Percentiles rank a stretch among this genome's conserved stretches.
phyloP scores from a whole-genome alignment of 2,113 vertebrate species.

The Rousettus leschenaultii region DNA sequence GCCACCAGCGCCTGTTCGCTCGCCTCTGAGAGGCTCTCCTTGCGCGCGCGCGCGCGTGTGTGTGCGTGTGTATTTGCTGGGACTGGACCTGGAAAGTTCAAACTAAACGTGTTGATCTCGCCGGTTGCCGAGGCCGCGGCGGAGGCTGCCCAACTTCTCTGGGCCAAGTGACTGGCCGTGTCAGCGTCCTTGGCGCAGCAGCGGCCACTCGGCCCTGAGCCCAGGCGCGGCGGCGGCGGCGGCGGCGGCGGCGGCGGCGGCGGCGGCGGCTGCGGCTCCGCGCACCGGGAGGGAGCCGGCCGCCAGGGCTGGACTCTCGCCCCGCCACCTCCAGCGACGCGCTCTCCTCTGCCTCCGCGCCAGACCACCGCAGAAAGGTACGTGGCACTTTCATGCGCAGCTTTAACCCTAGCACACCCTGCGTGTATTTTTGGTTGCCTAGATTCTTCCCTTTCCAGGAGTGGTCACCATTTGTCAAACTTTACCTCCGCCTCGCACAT shows the following conservation, averaged over 20 bases:
- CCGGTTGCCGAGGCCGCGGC: background rate
- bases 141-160: constrained; percentile 57
- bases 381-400: constrained; percentile 51
- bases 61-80: constrained; percentile 69
- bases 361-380: constrained; percentile 73
- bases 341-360: background rate
- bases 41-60: constrained; percentile 41
- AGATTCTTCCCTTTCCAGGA: background rate
- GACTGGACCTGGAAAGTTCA: constrained; percentile 81
- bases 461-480: constrained; percentile 72
- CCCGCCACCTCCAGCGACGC: background rate
- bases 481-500: constrained; percentile 66
- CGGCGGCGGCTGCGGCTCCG: background rate
- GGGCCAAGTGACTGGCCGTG: constrained; percentile 35
- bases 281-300: constrained; percentile 10
- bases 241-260: background rate
- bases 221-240: constrained; percentile 21
- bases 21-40: constrained; percentile 46
- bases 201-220: constrained; percentile 48
- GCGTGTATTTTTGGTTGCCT: background rate
- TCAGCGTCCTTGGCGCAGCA: constrained; percentile 17
- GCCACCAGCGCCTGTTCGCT: constrained; percentile 32
- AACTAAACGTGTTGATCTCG: constrained; percentile 79
- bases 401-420: background rate
- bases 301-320: constrained; percentile 24